Evolutionary conservation across 64 coral and sea anemone species (phyloP).

Genomic region (Pocillopora damicornis): DNA sequence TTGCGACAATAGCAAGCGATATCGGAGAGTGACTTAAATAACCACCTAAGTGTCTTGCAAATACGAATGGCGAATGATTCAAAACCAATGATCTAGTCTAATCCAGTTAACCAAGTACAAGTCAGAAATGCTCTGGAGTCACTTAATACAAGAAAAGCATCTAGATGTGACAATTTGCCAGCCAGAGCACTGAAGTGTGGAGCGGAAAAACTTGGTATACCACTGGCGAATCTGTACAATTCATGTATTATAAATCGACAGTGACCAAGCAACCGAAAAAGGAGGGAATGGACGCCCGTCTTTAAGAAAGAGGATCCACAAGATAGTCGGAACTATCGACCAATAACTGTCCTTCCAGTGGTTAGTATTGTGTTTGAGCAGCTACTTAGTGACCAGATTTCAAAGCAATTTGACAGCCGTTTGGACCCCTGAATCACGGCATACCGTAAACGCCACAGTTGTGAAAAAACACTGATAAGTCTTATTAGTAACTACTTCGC

Average conservation of each 20-base stretch:
- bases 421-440: too few relatives aligned
- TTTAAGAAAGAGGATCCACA: constrained; percentile 31
- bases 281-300: constrained; percentile 5
- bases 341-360: too few relatives aligned
- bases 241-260: constrained; percentile 22
- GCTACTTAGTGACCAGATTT: too few relatives aligned
- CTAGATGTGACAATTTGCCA: background rate
- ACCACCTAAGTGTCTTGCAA: constrained; percentile 6
- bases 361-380: too few relatives aligned
- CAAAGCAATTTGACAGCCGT: too few relatives aligned
- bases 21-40: constrained; percentile 22
- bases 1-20: constrained; percentile 1
- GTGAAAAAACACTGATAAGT: too few relatives aligned
- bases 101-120: constrained; percentile 16
- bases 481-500: too few relatives aligned
- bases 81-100: background rate
- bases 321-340: background rate
- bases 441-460: too few relatives aligned
- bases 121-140: constrained; percentile 20
- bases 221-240: constrained; percentile 27
- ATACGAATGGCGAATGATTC: background rate
- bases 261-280: constrained; percentile 36
- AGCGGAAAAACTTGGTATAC: background rate
- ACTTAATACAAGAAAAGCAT: constrained; percentile 20
- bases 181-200: constrained; percentile 1